Evolutionary conservation across 2,113 vertebrate genomes (phyloP).

Genomic region (Drymodes brunneopygia): DNA sequence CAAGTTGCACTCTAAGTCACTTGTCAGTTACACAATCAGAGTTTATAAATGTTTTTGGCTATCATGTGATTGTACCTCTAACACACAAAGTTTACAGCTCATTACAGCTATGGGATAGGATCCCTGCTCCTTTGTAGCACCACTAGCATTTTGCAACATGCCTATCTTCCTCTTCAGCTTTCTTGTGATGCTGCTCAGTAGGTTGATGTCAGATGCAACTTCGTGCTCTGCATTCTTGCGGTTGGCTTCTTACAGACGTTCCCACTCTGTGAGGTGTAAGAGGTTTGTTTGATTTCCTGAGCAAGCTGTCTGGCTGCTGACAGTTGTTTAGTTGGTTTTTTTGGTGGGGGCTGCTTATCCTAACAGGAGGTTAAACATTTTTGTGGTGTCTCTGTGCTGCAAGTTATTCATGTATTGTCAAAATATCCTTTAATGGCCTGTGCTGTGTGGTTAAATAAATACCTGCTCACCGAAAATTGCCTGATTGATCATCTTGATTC

Average conservation of each 20-base stretch:
- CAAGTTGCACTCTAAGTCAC: not conserved
- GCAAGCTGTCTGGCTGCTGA: not conserved
- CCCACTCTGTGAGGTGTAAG: not conserved
- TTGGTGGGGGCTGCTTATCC: not conserved
- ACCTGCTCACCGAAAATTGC: not conserved
- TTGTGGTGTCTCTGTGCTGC: not conserved
- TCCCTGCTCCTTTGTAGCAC: not conserved
- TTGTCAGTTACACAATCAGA: not conserved
- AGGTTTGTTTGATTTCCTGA: not conserved
- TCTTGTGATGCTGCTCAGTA: not conserved
- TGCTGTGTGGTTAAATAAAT: not conserved
- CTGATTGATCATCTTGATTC: not conserved
- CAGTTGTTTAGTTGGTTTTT: not conserved
- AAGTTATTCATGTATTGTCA: not conserved
- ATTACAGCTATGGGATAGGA: not conserved
- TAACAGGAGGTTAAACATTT: not conserved
- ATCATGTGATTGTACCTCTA: not conserved
- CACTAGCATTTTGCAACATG: not conserved
- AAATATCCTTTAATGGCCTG: not conserved
- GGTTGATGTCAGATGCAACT: not conserved
- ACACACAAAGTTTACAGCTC: not conserved
- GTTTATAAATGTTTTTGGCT: not conserved
- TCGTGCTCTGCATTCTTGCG: not conserved
- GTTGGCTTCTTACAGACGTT: not conserved
- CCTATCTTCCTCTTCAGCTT: not conserved